Conservation (phyloP, 1,140 invertebrate species). For the Prorops nasuta region DNA sequence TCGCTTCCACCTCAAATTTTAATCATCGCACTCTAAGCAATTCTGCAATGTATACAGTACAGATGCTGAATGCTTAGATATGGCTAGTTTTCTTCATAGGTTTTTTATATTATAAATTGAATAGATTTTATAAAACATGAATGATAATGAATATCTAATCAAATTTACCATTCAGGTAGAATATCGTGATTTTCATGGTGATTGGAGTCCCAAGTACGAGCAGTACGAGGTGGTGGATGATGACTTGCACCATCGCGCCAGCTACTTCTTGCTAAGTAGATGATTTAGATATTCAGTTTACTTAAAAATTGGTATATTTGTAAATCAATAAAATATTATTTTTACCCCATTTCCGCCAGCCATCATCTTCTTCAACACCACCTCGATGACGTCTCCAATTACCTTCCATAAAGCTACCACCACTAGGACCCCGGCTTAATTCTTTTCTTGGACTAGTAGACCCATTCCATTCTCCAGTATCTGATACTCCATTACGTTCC, state of each 20-base stretch:
- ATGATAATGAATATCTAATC: not conserved
- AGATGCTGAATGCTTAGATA: too few relatives aligned
- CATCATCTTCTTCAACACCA: constrained; percentile 62
- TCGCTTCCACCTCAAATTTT: too few relatives aligned
- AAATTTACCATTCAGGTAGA: constrained; percentile 68
- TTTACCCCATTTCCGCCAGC: constrained; percentile 65
- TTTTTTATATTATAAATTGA: not conserved
- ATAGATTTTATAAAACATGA: too few relatives aligned
- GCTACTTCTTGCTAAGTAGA: constrained; percentile 51
- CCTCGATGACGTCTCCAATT: constrained; percentile 64
- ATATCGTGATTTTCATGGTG: constrained; percentile 62
- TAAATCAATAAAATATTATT: constrained; percentile 1
- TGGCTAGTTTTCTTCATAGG: too few relatives aligned
- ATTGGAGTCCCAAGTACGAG: constrained; percentile 50
- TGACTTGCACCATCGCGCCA: constrained; percentile 66
- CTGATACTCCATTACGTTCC: constrained; percentile 65
- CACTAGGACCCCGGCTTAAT: constrained; percentile 54
- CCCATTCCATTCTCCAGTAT: constrained; percentile 61
- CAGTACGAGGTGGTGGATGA: constrained; percentile 42
- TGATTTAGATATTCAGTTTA: not conserved
- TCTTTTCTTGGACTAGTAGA: constrained; percentile 65
- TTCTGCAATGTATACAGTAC: too few relatives aligned
- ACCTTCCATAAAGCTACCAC: constrained; percentile 59
- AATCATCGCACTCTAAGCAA: too few relatives aligned
- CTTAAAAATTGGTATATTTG: constrained; percentile 1